Conservation (phyloP, 2,888 invertebrate genomes). For the Trichogramma dendrolimi region DNA sequence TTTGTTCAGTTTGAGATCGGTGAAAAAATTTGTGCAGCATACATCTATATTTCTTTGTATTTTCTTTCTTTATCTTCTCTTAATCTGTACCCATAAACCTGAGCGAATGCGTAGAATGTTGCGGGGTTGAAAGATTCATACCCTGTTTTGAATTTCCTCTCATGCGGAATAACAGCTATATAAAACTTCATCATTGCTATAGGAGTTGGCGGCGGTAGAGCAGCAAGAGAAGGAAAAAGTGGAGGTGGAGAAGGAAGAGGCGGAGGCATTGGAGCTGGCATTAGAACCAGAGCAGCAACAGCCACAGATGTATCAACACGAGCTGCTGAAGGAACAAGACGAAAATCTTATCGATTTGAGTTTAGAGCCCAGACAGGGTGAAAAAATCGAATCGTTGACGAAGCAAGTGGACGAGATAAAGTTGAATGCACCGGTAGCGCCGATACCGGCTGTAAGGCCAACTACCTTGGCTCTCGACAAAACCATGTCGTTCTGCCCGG, state of each 20-base stretch:
- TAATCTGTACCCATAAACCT: too few relatives aligned
- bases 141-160: not conserved
- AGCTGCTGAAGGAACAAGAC: not conserved
- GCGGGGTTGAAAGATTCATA: too few relatives aligned
- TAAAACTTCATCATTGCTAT: conserved; percentile 16
- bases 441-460: conserved; percentile 33
- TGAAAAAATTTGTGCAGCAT: too few relatives aligned
- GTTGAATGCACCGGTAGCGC: not conserved
- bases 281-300: not conserved
- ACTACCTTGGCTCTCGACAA: conserved; percentile 36
- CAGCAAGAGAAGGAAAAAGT: conserved; percentile 24
- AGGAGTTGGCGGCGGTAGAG: not conserved
- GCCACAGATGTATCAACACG: conserved; percentile 1
- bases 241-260: conserved; percentile 28
- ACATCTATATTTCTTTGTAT: too few relatives aligned
- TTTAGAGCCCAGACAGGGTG: too few relatives aligned
- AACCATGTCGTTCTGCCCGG: conserved; percentile 28
- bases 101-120: too few relatives aligned
- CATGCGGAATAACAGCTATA: conserved; percentile 25
- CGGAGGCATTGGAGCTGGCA: conserved; percentile 13
- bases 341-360: not conserved
- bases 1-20: too few relatives aligned
- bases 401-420: not conserved
- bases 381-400: not conserved
- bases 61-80: too few relatives aligned